These are phyloP conservation scores for Trochalopteron elliotii DNA, from an alignment of 2,113 vertebrate species.

Conservation along the genomic window DNA sequence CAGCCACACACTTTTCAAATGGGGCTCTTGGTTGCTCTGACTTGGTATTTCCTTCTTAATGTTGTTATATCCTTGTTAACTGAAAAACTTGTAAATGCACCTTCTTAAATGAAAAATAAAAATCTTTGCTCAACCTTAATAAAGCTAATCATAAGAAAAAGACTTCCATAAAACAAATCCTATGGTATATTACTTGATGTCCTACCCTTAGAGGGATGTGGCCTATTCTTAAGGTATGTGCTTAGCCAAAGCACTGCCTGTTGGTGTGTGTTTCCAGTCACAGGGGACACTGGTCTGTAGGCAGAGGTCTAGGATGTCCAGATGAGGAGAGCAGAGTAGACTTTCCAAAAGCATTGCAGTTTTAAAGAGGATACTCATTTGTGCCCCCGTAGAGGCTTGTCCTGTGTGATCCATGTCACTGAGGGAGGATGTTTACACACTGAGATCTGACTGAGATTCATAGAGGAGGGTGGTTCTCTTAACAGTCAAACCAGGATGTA, in stretches of 20 bases:
- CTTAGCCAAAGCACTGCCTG: not conserved
- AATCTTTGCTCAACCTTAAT: not conserved
- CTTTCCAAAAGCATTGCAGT: not conserved
- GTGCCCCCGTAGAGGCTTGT: not conserved
- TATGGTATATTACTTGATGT: not conserved
- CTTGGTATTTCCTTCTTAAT: not conserved
- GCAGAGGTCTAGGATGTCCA: not conserved
- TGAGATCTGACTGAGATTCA: not conserved
- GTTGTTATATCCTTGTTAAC: not conserved
- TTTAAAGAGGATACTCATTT: not conserved
- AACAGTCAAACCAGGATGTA: not conserved
- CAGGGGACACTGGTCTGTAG: not conserved
- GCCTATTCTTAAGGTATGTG: not conserved
- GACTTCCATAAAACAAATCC: not conserved
- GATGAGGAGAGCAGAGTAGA: not conserved
- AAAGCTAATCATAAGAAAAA: not conserved
- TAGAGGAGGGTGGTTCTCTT: not conserved
- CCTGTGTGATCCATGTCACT: not conserved
- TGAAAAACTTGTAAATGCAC: not conserved
- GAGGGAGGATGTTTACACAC: not conserved
- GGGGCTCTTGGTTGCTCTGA: not conserved
- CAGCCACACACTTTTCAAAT: not conserved
- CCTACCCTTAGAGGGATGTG: not conserved
- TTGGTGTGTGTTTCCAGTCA: not conserved
- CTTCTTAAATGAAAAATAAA: not conserved